Percentiles rank a stretch among this genome's conserved stretches.
Conservation (phyloP, 2,113 vertebrate genomes). For the Thalassoma bifasciatum region DNA sequence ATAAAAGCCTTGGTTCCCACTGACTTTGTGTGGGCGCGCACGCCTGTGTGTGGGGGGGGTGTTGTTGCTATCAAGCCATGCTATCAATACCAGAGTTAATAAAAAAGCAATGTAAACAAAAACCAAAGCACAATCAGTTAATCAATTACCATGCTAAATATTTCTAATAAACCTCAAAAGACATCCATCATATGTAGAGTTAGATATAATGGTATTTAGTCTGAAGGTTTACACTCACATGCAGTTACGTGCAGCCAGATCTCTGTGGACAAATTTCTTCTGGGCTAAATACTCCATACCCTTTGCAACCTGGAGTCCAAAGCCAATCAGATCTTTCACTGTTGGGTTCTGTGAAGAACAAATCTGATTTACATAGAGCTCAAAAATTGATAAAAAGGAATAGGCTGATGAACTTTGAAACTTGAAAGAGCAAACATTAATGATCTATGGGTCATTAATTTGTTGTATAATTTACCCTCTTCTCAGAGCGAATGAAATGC, state of each 20-base stretch:
- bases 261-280: conserved; percentile 96
- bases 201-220: no score
- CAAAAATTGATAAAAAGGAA: neutral
- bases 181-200: no score
- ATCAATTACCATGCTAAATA: no score
- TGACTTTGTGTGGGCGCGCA: no score
- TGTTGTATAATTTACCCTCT: conserved; percentile 82
- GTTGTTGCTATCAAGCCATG: no score
- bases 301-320: conserved; percentile 93
- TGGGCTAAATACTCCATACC: conserved; percentile 96
- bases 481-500: conserved; percentile 90
- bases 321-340: conserved; percentile 94
- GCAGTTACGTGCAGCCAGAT: conserved; percentile 97
- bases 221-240: conserved; percentile 87
- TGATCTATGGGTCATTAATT: neutral
- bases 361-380: neutral
- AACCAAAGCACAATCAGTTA: no score
- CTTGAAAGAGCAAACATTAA: conserved; percentile 7
- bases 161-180: no score
- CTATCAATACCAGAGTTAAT: no score
- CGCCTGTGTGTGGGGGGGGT: no score
- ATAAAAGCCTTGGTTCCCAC: no score
- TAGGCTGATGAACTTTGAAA: neutral
- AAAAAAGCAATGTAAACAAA: no score
- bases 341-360: conserved; percentile 88